These are phyloP conservation scores for Tetramorium bicarinatum DNA, from an alignment of 2,888 invertebrate genomes.

Conservation along the genomic window DNA sequence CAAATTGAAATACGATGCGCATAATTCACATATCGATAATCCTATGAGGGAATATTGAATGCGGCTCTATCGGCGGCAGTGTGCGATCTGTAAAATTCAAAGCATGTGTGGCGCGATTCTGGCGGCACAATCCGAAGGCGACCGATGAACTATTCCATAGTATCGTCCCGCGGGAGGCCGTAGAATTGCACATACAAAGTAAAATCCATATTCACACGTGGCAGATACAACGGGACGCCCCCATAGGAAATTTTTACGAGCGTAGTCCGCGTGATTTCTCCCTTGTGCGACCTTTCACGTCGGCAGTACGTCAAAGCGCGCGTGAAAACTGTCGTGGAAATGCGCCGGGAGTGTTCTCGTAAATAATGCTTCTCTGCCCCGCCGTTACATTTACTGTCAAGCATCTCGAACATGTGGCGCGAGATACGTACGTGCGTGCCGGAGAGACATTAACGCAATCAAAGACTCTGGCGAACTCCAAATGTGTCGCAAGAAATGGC, in stretches of 20 bases:
- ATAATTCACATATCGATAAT: conserved; percentile 52
- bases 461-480: neutral
- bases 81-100: conserved; percentile 55
- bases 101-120: conserved; percentile 38
- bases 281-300: conserved; percentile 63
- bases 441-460: conserved; percentile 28
- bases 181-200: conserved; percentile 23
- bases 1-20: conserved; percentile 48
- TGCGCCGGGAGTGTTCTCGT: conserved; percentile 55
- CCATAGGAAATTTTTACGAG: conserved; percentile 59
- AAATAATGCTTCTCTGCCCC: conserved; percentile 57
- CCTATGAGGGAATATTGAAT: conserved; percentile 32
- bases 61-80: neutral
- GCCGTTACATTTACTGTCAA: neutral
- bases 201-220: conserved; percentile 61
- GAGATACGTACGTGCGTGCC: conserved; percentile 25
- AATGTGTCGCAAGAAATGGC: conserved; percentile 5
- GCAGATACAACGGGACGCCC: conserved; percentile 32
- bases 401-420: neutral
- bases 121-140: conserved; percentile 27
- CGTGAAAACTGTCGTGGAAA: conserved; percentile 68
- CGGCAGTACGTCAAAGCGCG: conserved; percentile 69
- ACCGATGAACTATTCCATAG: neutral
- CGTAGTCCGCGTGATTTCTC: conserved; percentile 52
- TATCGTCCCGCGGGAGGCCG: conserved; percentile 15